These are phyloP conservation scores for Steatocranus sp. DNA, from an alignment of 2,797 vertebrate species.

Conservation along the genomic window DNA sequence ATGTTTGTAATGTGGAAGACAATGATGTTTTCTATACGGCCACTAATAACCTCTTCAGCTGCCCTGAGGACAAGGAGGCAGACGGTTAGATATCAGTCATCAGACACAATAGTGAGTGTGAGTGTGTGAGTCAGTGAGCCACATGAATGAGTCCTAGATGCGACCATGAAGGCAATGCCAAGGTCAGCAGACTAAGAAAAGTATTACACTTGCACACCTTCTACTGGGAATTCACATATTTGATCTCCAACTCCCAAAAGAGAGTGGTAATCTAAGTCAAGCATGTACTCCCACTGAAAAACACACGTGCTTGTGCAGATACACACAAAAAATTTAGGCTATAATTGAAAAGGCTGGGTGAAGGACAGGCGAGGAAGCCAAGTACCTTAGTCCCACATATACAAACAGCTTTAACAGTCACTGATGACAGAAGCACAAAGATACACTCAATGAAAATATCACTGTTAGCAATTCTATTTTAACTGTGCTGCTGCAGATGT, in stretches of 20 bases:
- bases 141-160: conserved; percentile 29
- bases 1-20: conserved; percentile 98
- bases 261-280: conserved; percentile 37
- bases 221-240: conserved; percentile 24
- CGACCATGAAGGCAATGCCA: conserved; percentile 50
- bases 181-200: conserved; percentile 52
- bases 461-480: conserved; percentile 28
- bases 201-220: neutral
- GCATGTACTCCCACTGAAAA: conserved; percentile 5
- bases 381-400: conserved; percentile 10
- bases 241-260: conserved; percentile 42
- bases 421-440: conserved; percentile 17
- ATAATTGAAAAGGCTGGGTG: conserved; percentile 10
- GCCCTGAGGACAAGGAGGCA: conserved; percentile 81
- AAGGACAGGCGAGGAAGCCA: neutral
- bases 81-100: conserved; percentile 56
- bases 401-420: conserved; percentile 13
- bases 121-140: neutral
- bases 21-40: conserved; percentile 95
- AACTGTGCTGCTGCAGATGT: conserved; percentile 13
- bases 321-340: conserved; percentile 19
- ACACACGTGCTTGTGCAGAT: conserved; percentile 18
- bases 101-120: conserved; percentile 21
- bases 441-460: conserved; percentile 23
- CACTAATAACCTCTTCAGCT: conserved; percentile 95